Evolutionary conservation across 2,888 invertebrate species (phyloP), one percentile per base, ranked within the genome.

Genomic region (Campoplex nolae): DNA sequence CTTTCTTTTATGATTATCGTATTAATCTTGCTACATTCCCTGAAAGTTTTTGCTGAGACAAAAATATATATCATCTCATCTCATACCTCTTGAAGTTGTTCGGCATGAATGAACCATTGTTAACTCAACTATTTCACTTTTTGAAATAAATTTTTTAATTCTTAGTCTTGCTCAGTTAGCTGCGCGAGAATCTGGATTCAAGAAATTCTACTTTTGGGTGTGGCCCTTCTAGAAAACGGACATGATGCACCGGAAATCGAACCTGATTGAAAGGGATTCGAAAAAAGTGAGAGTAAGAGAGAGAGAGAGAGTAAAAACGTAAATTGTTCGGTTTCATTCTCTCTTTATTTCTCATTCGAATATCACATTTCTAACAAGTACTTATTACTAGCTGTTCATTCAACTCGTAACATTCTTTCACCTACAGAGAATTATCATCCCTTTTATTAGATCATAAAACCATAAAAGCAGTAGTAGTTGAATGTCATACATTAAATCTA

Each of bases 291-390:
- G 23, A 23, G 23, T 23, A 0, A 23, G 23, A 23, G 23, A 23
- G 23, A 23, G 23, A 23, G 23, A 23, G 23, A 7, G 16, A 73
- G 18, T 9, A 8, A 42, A 73, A 71, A 76, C 68, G 48, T 75
- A 42, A 28, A 78, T 23, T 56, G n/a, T 7, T 54, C 54, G 65
- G 11, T 62, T 86, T 77, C 48, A 62, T 78, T 77, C 45, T 62
- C 56, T 32, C 83, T 74, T 80, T 83, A 75, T 78, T 68, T 23
- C 54, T 65, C 78, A 9, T 11, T 87, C 84, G 84, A 73, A 83
- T 87, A 84, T 88, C 77, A 81, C 87, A 77, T 88, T 88, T 81
- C 83, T 70, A 70, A 28, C 45, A 54, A 58, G 42, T 42, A 56
- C 51, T 73, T 56, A n/a, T 58, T 28, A 18, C 23, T 45, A 81